A percentile compares a stretch with the other conserved stretches of the same genome.
Evolutionary conservation across 2,797 vertebrate genomes (phyloP).

Genomic region (Eleutherodactylus coqui): DNA sequence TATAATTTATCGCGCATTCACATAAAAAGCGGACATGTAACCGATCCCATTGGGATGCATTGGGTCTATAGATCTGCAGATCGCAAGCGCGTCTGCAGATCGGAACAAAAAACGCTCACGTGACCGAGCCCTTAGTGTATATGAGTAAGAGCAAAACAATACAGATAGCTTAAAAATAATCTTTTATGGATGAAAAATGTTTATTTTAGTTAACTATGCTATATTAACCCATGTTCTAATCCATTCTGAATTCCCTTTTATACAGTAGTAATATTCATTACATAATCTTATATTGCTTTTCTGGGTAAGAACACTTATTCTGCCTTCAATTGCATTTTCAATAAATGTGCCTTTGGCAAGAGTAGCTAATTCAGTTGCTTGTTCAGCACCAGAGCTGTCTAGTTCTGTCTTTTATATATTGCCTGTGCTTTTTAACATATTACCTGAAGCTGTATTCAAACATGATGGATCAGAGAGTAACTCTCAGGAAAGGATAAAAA

Average conservation of each 20-base stretch:
- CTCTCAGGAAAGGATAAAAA: slow-evolving; percentile 34
- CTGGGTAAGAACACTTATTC: slow-evolving; percentile 28
- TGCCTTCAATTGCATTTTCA: slow-evolving; percentile 51
- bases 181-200: not conserved
- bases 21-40: too few species aligned
- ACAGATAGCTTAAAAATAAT: not conserved
- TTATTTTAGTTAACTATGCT: slow-evolving; percentile 10
- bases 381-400: slow-evolving; percentile 57
- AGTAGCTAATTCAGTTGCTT: slow-evolving; percentile 55
- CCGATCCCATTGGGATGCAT: too few species aligned
- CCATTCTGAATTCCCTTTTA: slow-evolving; percentile 17
- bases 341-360: slow-evolving; percentile 56
- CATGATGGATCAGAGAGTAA: slow-evolving; percentile 48
- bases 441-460: slow-evolving; percentile 52
- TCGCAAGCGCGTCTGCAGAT: too few species aligned
- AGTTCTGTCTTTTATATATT: slow-evolving; percentile 52
- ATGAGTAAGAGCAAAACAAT: not conserved
- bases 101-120: too few species aligned
- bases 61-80: too few species aligned
- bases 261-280: slow-evolving; percentile 23
- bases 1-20: too few species aligned
- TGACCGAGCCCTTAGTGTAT: too few species aligned
- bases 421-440: slow-evolving; percentile 53
- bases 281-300: slow-evolving; percentile 30
- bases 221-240: not conserved